Base-by-base conservation (phyloP, 2,888 invertebrate species). In the Patella ulyssiponensis region DNA sequence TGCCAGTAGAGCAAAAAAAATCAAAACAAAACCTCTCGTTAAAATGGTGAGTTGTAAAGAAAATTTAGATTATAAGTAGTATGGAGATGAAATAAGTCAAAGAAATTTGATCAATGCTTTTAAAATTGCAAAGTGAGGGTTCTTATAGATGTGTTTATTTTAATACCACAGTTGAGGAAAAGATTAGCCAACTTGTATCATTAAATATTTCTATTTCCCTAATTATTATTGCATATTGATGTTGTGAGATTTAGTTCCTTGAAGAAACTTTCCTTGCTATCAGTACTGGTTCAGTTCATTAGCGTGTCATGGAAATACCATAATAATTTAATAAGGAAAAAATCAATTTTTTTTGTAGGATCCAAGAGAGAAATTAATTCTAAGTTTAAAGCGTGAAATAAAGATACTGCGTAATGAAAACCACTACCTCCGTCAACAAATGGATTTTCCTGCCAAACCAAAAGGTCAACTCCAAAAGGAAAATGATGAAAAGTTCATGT, bases 1-100 rank as follows among this genome's bases (percentile, higher is more conserved):
- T 92, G 98, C 98, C 0, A 95, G 97, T 0, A 93, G 98, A 84
- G 97, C 98, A 0, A 98, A 97, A 93, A 95, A 95, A 90, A 98
- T 98, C 83, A 95, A 96, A 86, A 96, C 97, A 0, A 97, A 97
- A 90, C 98, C 98, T 0, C 20, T 64, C 17, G 95, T 98, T 51
- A 95, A 97, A 92, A 97, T 98, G 97, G 96, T 96, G 92, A 93
- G 93, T 89, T 14, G 7, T 12, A 71, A 3, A 33, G n/a, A 72
- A 20, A 52, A n/a, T 17, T 15, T 64, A 4, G 11, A 20, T 17
- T 64, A 11, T 64, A 1, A 44, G 44, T 44, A 0, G 7, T 9
- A 44, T 44, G 7, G 20, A n/a, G 3, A 17, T 56, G 17, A 56
- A 56, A 56, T 56, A 17, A 2, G 56, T 17, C 15, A 17, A 56